A percentile compares a stretch with the other conserved stretches of the same genome.
Conservation (phyloP, 2,797 vertebrate genomes). For the Holocentrus rufus region DNA sequence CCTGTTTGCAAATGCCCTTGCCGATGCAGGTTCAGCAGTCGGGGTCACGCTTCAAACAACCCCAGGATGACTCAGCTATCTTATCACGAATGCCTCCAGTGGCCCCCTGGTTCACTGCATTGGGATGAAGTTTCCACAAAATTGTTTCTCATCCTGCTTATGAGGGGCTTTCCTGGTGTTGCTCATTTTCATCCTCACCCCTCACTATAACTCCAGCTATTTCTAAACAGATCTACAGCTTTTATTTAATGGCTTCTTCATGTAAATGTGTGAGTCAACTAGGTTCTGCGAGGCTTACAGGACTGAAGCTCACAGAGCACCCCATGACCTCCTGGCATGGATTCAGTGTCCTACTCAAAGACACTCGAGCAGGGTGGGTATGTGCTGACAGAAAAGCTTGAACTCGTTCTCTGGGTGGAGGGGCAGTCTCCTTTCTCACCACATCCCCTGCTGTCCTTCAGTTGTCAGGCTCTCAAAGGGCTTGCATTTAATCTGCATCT, state of each 20-base stretch:
- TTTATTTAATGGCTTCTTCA: slow-evolving; percentile 41
- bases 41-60: slow-evolving; percentile 44
- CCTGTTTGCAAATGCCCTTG: not conserved
- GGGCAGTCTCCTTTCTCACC: not conserved
- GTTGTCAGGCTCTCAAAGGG: slow-evolving; percentile 27
- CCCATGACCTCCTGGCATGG: not conserved
- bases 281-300: slow-evolving; percentile 19
- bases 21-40: slow-evolving; percentile 1
- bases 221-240: not conserved
- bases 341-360: not conserved
- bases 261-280: slow-evolving; percentile 43
- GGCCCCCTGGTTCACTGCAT: slow-evolving; percentile 33
- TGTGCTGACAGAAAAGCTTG: too few relatives aligned
- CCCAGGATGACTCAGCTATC: slow-evolving; percentile 66
- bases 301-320: slow-evolving; percentile 21
- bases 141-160: slow-evolving; percentile 20
- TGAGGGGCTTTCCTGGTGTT: slow-evolving; percentile 15
- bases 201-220: not conserved
- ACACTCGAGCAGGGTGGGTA: not conserved
- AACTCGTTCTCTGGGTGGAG: not conserved
- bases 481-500: not conserved
- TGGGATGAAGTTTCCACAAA: slow-evolving; percentile 32
- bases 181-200: slow-evolving; percentile 21
- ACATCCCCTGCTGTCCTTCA: not conserved
- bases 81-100: slow-evolving; percentile 42